Evolutionary conservation across 2,888 invertebrate genomes (phyloP).

Genomic region (Glaucopsyche alexis): DNA sequence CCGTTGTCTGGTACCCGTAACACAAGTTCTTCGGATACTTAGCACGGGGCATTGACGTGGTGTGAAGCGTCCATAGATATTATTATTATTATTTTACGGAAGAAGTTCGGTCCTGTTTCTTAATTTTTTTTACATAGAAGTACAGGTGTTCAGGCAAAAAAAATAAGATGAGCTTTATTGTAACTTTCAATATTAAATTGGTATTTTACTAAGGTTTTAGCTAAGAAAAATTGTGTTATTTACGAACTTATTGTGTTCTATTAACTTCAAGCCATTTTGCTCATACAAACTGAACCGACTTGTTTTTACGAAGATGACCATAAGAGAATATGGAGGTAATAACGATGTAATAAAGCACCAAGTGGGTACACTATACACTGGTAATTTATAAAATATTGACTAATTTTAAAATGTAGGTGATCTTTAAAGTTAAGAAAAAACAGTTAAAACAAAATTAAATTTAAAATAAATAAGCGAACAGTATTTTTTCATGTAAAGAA

Average conservation of each 20-base stretch:
- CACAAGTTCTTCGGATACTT: too few species aligned
- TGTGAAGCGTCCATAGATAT: too few species aligned
- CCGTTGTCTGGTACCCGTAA: too few species aligned
- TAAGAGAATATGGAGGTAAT: not conserved
- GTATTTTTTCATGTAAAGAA: conserved; percentile 8
- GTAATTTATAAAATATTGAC: conserved; percentile 3
- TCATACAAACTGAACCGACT: not conserved
- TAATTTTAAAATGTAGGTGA: not conserved
- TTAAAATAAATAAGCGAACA: not conserved
- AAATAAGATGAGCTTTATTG: too few species aligned
- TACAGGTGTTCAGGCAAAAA: too few species aligned
- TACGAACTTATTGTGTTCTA: not conserved
- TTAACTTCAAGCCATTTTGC: not conserved
- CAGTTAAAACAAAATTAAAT: not conserved
- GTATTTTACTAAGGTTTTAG: too few species aligned
- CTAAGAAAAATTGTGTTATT: too few species aligned
- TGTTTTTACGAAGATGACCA: not conserved
- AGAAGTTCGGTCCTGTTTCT: too few species aligned
- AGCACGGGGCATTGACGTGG: too few species aligned
- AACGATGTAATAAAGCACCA: not conserved
- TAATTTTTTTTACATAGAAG: too few species aligned
- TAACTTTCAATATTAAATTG: too few species aligned
- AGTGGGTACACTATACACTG: not conserved
- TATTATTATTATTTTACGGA: too few species aligned
- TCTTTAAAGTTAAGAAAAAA: not conserved